Conservation (phyloP, 2,113 vertebrate genomes). For the Platysternon megacephalum region DNA sequence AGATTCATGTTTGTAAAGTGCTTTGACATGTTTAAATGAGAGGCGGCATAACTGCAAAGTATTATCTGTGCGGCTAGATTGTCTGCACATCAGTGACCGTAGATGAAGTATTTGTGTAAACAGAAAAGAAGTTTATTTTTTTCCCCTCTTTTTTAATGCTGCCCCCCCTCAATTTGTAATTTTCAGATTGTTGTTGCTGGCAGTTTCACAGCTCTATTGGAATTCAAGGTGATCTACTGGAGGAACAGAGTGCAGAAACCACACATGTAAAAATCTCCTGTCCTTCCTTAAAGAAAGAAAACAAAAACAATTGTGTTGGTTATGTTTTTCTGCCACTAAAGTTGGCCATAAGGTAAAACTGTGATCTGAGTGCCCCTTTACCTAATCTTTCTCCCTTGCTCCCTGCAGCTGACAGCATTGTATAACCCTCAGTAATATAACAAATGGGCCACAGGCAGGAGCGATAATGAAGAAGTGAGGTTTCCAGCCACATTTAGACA, state of each 20-base stretch:
- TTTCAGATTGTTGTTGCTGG: not conserved
- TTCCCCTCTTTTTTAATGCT: not conserved
- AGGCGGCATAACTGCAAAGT: not conserved
- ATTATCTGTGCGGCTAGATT: rapidly evolving
- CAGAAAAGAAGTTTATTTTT: not conserved
- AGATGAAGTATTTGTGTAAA: not conserved
- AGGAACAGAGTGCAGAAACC: not conserved
- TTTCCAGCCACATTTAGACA: not conserved
- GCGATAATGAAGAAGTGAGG: not conserved
- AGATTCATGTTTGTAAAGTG: not conserved
- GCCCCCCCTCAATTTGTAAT: not conserved
- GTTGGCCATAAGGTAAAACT: not conserved
- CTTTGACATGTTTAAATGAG: not conserved
- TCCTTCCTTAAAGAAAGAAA: not conserved
- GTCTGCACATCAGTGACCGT: not conserved
- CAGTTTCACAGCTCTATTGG: not conserved
- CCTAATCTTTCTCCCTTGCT: not conserved
- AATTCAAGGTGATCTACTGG: not conserved
- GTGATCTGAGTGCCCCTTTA: not conserved
- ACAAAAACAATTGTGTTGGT: not conserved
- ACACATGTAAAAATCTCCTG: not conserved
- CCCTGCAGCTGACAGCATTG: not conserved
- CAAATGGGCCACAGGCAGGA: not conserved
- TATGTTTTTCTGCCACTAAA: not conserved
- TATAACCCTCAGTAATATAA: not conserved